Conservation (phyloP, 2,888 invertebrate species). For the Perithous albicinctus region DNA sequence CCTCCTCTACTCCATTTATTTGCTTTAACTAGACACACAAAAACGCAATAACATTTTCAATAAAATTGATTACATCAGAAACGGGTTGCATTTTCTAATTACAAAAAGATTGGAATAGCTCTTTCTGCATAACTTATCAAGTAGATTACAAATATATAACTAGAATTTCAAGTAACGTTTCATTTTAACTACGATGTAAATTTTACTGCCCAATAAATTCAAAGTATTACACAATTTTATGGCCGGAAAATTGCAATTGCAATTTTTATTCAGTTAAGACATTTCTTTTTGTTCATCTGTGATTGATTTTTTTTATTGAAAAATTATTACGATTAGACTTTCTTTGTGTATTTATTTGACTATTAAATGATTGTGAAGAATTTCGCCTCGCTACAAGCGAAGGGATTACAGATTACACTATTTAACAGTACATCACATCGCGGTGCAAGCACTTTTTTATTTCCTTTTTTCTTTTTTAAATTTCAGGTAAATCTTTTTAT, state of each 20-base stretch:
- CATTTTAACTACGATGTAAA: too few species aligned
- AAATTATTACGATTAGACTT: neutral
- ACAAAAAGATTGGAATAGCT: too few species aligned
- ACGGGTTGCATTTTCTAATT: too few species aligned
- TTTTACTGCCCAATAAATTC: neutral
- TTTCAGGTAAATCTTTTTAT: conserved; percentile 25
- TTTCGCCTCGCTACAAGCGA: conserved; percentile 4
- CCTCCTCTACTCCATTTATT: neutral
- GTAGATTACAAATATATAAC: neutral
- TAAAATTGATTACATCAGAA: neutral
- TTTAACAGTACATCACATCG: conserved; percentile 36
- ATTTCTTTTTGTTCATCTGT: too few species aligned
- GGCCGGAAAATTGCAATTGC: too few species aligned
- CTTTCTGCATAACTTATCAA: neutral
- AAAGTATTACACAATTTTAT: neutral
- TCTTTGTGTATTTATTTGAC: neutral
- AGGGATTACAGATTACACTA: conserved; percentile 4
- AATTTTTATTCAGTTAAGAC: too few species aligned
- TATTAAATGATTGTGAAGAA: neutral
- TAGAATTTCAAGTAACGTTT: neutral
- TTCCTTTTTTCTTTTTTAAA: neutral
- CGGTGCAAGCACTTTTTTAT: conserved; percentile 24
- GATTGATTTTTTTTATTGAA: too few species aligned
- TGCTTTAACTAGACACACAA: neutral
- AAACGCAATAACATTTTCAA: neutral